These are phyloP conservation scores for Nasua narica DNA, from an alignment of 2,797 vertebrate genomes.

Conservation along the genomic window DNA sequence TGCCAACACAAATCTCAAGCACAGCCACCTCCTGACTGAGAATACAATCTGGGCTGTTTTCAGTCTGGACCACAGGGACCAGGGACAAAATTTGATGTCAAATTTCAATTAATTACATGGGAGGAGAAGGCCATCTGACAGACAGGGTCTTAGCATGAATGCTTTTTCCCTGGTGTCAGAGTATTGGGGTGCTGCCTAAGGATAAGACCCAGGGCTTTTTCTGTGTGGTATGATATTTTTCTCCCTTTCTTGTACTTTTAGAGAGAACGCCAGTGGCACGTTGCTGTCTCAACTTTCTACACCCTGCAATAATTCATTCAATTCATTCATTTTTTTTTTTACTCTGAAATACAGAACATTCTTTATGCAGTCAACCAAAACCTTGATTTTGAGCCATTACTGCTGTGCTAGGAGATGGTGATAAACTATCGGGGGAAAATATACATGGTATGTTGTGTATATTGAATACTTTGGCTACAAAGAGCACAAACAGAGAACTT, in stretches of 20 bases:
- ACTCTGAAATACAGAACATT: background rate
- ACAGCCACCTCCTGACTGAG: background rate
- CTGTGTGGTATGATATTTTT: background rate
- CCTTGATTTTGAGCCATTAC: background rate
- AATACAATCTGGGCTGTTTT: background rate
- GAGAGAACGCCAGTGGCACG: background rate
- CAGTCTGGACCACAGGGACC: background rate
- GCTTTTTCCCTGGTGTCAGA: background rate
- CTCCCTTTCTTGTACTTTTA: background rate
- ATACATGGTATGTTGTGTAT: background rate
- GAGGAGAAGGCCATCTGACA: background rate
- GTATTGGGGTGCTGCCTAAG: too few relatives aligned
- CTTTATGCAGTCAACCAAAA: background rate
- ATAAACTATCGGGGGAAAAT: background rate
- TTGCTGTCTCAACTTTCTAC: background rate
- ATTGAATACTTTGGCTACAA: background rate
- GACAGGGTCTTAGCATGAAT: background rate
- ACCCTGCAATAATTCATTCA: background rate
- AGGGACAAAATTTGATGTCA: slow-evolving; percentile 28
- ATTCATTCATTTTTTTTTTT: background rate
- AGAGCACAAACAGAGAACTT: background rate
- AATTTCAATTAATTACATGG: slow-evolving; percentile 36
- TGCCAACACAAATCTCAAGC: slow-evolving; percentile 40
- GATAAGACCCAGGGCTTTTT: background rate
- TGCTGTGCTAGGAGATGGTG: background rate